These are phyloP conservation scores for Ricordea florida DNA, from an alignment of 92 coral and sea anemone species.

Conservation along the genomic window DNA sequence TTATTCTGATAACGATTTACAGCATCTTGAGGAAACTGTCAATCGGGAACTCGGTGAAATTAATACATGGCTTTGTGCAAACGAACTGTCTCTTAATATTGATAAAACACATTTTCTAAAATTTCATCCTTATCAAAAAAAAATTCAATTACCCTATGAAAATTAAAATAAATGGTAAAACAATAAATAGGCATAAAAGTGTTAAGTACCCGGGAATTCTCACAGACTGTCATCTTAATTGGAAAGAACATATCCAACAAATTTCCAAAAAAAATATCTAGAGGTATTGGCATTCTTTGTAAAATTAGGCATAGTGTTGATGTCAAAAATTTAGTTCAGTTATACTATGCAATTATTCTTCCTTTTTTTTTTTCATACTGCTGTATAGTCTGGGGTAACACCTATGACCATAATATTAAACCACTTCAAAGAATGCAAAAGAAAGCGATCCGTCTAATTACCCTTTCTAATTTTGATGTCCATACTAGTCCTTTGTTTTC, in stretches of 20 bases:
- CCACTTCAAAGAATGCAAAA: neutral
- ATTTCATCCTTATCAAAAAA: slow-evolving; percentile 24
- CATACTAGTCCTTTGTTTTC: too few species aligned
- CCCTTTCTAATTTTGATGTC: neutral
- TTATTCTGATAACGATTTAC: neutral
- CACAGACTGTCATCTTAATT: slow-evolving; percentile 2
- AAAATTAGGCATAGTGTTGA: slow-evolving; percentile 18
- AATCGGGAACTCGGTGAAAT: slow-evolving; percentile 5
- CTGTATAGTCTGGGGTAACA: slow-evolving; percentile 6
- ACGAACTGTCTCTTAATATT: slow-evolving; percentile 37
- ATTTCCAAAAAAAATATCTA: slow-evolving; percentile 18
- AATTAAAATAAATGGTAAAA: neutral
- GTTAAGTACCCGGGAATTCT: slow-evolving; percentile 28
- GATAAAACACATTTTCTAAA: slow-evolving; percentile 6
- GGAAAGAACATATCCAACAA: slow-evolving; percentile 34
- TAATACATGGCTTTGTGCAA: slow-evolving; percentile 41
- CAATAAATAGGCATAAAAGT: slow-evolving; percentile 5
- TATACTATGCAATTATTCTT: slow-evolving; percentile 21
- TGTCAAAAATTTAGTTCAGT: neutral
- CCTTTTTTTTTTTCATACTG: neutral
- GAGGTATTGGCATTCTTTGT: slow-evolving; percentile 27
- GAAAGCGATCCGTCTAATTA: neutral
- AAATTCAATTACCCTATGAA: neutral
- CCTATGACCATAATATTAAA: slow-evolving; percentile 1
- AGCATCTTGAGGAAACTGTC: slow-evolving; percentile 20